phyloP scores from a whole-genome alignment of 2,888 invertebrate genomes.

The Sinotaia quadrata region DNA sequence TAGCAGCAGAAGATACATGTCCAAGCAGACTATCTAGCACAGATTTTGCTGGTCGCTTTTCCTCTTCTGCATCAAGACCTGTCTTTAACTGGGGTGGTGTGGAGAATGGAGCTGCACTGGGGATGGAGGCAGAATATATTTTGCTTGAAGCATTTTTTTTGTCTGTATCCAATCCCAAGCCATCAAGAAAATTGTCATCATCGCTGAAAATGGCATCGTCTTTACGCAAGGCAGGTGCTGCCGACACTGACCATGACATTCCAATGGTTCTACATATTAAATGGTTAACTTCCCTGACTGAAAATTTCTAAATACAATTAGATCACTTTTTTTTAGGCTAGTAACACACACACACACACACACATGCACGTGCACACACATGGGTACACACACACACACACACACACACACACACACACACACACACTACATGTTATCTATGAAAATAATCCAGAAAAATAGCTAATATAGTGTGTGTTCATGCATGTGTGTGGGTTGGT shows the following conservation, averaged over 20 bases:
- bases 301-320: no score
- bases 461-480: no score
- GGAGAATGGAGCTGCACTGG: neutral
- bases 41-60: conserved; percentile 53
- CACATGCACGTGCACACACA: no score
- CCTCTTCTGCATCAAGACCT: conserved; percentile 36
- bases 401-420: no score
- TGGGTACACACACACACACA: no score
- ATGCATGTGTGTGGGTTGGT: no score
- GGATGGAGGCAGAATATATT: conserved; percentile 19
- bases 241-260: neutral
- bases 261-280: no score
- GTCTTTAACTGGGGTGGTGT: neutral
- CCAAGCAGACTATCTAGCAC: conserved; percentile 61
- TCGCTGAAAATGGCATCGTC: conserved; percentile 61
- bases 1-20: conserved; percentile 46
- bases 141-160: conserved; percentile 34
- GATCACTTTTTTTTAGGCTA: no score
- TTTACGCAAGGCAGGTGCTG: conserved; percentile 42
- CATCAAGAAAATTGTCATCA: conserved; percentile 61
- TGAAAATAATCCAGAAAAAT: no score
- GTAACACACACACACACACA: no score
- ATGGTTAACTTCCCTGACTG: no score
- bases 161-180: conserved; percentile 48
- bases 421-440: no score